Base-by-base conservation (phyloP, 2,888 invertebrate genomes). In the Drosophila emarginata region DNA sequence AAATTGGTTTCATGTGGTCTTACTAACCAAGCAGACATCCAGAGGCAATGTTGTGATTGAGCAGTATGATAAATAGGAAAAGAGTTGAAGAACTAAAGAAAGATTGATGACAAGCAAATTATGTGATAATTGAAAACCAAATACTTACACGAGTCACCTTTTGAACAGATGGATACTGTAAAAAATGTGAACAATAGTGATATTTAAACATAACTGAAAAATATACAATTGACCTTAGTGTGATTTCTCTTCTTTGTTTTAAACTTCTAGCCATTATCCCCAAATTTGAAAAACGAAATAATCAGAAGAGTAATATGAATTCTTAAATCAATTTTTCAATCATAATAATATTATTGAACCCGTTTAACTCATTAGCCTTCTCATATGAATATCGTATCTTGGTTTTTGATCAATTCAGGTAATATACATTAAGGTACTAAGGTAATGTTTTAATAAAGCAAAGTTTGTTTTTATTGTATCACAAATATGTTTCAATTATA, bases 301-400 rank as follows among this genome's bases (percentile, higher is more conserved):
- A 1, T 28, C 28, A 28, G 4, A 4, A 6, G 4, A 28, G 28
- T 23, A 23, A 23, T 23, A 28, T 28, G 28, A 28, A 28, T 6
- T 28, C 28, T n/a, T n/a, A n/a, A n/a, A 23, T 4, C 23, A 23
- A 23, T 23, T 23, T 23, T 23, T 23, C 23, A 4, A 4, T 23
- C 23, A 23, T 23, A 23, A 23, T 23, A 23, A 23, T 4, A 23
- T 28, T n/a, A 18, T 36, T 28, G 15, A 28, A 64, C 54, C 58
- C n/a, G 9, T 15, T 45, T 12, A 64, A 50, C 7, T n/a, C 54
- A 28, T 32, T 32, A 32, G 32, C 32, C 9, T 9, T 32, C 32
- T 65, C 60, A 73, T 76, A 80, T 89, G 89, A 90, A 90, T 90
- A 90, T 89, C 89, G 90, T 87, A 89, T 86, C 81, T 75, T 1